Conservation (phyloP, 2,888 invertebrate genomes). For the Rugalucina vietnamica region DNA sequence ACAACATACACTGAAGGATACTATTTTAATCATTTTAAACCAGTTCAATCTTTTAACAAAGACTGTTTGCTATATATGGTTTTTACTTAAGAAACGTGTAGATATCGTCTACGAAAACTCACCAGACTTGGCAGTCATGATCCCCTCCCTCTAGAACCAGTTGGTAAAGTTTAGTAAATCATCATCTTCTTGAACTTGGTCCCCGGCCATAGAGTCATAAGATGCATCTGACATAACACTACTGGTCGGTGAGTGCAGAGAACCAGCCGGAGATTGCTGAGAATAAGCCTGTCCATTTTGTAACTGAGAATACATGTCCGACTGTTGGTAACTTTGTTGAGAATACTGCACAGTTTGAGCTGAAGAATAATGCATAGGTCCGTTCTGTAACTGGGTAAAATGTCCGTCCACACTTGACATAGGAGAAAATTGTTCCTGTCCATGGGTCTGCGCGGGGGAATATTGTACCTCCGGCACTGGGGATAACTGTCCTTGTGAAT, state of each 20-base stretch:
- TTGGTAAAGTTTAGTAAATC: conserved; percentile 58
- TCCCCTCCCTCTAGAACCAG: conserved; percentile 45
- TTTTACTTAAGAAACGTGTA: no score
- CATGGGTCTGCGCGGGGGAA: conserved; percentile 13
- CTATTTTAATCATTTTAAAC: no score
- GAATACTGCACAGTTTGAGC: conserved; percentile 16
- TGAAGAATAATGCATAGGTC: not conserved
- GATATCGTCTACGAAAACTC: no score
- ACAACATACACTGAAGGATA: no score
- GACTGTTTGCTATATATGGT: no score
- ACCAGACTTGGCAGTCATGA: not conserved
- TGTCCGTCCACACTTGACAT: conserved; percentile 17
- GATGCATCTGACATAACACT: conserved; percentile 68
- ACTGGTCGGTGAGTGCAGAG: conserved; percentile 66
- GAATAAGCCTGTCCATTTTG: conserved; percentile 39
- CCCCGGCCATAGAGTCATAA: conserved; percentile 61
- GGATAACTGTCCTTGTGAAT: conserved; percentile 4
- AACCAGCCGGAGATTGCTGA: conserved; percentile 54
- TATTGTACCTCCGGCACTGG: conserved; percentile 4
- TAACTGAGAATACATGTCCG: conserved; percentile 12
- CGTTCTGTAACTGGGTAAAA: conserved; percentile 11
- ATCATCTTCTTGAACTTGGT: conserved; percentile 46
- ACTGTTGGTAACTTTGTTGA: not conserved
- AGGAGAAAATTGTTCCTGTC: conserved; percentile 20
- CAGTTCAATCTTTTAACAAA: no score